phyloP scores from a whole-genome alignment of 2,797 vertebrate species.

The Nannoperca australis region DNA sequence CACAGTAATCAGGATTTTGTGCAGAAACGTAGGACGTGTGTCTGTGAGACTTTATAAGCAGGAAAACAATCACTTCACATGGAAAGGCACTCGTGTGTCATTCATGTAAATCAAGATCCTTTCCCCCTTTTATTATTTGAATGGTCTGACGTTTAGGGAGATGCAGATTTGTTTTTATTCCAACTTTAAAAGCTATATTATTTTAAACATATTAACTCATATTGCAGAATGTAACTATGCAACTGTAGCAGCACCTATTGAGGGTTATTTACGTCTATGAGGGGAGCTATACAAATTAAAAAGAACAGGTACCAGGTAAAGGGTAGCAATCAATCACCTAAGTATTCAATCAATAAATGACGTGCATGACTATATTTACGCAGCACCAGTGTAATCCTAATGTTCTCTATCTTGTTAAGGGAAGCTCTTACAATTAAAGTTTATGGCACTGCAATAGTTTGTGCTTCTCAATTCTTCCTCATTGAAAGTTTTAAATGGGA shows the following conservation, averaged over 20 bases:
- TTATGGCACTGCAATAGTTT: constrained; percentile 63
- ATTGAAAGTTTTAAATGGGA: constrained; percentile 69
- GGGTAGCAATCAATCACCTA: constrained; percentile 36
- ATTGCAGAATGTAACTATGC: constrained; percentile 2
- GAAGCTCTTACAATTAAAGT: constrained; percentile 65
- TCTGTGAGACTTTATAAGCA: constrained; percentile 11
- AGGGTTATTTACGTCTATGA: constrained; percentile 14
- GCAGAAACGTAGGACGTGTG: constrained; percentile 1
- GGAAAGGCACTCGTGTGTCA: not conserved
- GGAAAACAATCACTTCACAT: constrained; percentile 41
- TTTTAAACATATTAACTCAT: not conserved
- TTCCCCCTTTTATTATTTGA: constrained; percentile 41
- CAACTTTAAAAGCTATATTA: constrained; percentile 1
- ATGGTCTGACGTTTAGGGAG: constrained; percentile 21
- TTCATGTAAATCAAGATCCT: constrained; percentile 28
- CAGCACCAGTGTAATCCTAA: constrained; percentile 11
- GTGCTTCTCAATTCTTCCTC: constrained; percentile 54
- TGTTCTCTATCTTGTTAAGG: constrained; percentile 47
- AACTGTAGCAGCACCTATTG: constrained; percentile 10
- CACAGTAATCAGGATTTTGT: constrained; percentile 26
- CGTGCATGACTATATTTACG: not conserved
- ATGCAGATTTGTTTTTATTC: not conserved
- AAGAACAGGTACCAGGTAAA: constrained; percentile 38
- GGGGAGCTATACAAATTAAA: constrained; percentile 26
- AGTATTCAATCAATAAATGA: constrained; percentile 45